These are phyloP conservation scores for Erythrocebus patas DNA, from an alignment of 2,113 vertebrate genomes.

Conservation along the genomic window DNA sequence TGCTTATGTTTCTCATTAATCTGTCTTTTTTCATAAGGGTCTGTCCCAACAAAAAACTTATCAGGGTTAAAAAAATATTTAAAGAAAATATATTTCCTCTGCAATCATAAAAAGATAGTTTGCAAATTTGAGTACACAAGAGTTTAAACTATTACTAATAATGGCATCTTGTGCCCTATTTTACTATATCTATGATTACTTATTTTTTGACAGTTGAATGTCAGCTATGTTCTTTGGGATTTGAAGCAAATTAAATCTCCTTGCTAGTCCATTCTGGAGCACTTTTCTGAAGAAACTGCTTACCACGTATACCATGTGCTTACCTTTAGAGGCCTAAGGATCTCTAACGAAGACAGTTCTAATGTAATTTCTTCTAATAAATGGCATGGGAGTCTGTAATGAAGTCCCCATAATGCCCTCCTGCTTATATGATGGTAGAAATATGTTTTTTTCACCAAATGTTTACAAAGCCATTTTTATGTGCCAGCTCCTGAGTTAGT, in stretches of 20 bases:
- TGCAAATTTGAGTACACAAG: not conserved
- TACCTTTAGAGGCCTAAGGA: not conserved
- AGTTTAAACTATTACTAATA: not conserved
- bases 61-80: not conserved
- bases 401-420: not conserved
- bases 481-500: not conserved
- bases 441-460: not conserved
- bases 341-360: not conserved
- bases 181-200: slow-evolving; percentile 9
- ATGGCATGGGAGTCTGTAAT: not conserved
- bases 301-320: not conserved
- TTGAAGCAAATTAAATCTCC: slow-evolving; percentile 26
- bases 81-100: not conserved
- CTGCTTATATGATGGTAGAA: not conserved
- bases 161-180: not conserved
- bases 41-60: not conserved
- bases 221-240: not conserved
- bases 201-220: slow-evolving; percentile 5
- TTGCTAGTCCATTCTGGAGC: not conserved
- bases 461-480: not conserved
- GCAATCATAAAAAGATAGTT: not conserved
- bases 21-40: not conserved
- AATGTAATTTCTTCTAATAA: slow-evolving; percentile 18
- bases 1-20: not conserved
- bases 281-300: slow-evolving; percentile 5